Percentiles rank a stretch among this genome's conserved stretches.
phyloP scores from a whole-genome alignment of 1,140 invertebrate genomes.

The Zaprionus davidi region DNA sequence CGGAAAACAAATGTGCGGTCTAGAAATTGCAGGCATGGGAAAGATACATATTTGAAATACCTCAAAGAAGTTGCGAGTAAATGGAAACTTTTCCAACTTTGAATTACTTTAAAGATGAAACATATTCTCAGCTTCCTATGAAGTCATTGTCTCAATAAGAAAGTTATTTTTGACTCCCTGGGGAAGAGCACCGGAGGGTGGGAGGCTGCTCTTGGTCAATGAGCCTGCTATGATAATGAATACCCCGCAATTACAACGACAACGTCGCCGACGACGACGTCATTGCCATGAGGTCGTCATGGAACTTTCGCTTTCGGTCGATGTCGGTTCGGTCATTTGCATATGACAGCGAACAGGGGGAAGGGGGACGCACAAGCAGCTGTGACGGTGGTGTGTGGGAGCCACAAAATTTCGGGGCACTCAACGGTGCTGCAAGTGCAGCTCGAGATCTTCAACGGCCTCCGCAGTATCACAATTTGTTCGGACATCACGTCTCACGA shows the following conservation, averaged over 20 bases:
- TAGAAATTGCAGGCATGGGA: background rate
- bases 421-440: slow-evolving; percentile 61
- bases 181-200: background rate
- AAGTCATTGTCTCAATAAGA: slow-evolving; percentile 22
- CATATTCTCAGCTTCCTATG: background rate
- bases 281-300: slow-evolving; percentile 55
- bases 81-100: background rate
- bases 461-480: slow-evolving; percentile 68
- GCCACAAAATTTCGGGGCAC: slow-evolving; percentile 42
- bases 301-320: slow-evolving; percentile 71
- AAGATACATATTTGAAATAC: background rate
- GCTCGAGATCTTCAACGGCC: slow-evolving; percentile 42
- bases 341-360: slow-evolving; percentile 44
- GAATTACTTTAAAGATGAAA: background rate
- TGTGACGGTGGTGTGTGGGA: slow-evolving; percentile 61
- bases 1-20: background rate
- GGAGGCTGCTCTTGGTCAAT: slow-evolving; percentile 19
- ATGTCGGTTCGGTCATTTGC: slow-evolving; percentile 70
- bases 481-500: slow-evolving; percentile 63
- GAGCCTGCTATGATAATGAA: slow-evolving; percentile 26
- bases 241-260: slow-evolving; percentile 47
- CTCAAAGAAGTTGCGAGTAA: background rate
- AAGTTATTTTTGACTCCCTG: slow-evolving; percentile 32
- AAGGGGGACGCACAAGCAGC: background rate
- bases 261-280: slow-evolving; percentile 11